A percentile compares a stretch with the other conserved stretches of the same genome.
phyloP scores from a whole-genome alignment of 2,888 invertebrate genomes.

The Macaria liturata region DNA sequence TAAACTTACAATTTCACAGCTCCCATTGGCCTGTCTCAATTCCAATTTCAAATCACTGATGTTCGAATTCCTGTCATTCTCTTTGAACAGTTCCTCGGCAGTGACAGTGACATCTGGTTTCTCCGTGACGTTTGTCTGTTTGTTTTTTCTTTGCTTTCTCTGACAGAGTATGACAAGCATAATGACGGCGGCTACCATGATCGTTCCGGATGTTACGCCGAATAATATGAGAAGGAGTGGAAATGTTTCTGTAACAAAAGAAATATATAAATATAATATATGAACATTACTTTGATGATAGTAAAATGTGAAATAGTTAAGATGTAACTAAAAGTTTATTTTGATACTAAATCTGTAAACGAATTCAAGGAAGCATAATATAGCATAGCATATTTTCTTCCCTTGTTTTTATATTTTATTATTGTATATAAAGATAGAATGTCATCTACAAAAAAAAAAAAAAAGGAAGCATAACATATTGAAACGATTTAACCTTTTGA shows the following conservation, averaged over 20 bases:
- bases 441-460: no score
- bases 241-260: constrained; percentile 85
- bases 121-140: constrained; percentile 72
- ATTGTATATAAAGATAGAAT: no score
- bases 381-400: no score
- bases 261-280: neutral
- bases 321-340: no score
- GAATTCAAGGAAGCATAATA: no score
- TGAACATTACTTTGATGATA: neutral
- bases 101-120: constrained; percentile 84
- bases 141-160: constrained; percentile 84
- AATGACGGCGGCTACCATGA: constrained; percentile 92
- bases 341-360: no score
- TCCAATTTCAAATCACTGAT: constrained; percentile 96
- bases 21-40: constrained; percentile 91
- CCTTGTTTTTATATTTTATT: no score
- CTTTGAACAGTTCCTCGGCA: constrained; percentile 83
- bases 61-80: constrained; percentile 95
- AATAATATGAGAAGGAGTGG: constrained; percentile 92
- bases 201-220: constrained; percentile 93
- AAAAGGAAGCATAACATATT: no score
- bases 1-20: constrained; percentile 87
- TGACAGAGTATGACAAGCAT: constrained; percentile 93
- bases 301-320: no score
- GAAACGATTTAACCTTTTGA: no score